Base-by-base conservation (phyloP, 2,888 invertebrate genomes). In the Philopedon plagiatum region DNA sequence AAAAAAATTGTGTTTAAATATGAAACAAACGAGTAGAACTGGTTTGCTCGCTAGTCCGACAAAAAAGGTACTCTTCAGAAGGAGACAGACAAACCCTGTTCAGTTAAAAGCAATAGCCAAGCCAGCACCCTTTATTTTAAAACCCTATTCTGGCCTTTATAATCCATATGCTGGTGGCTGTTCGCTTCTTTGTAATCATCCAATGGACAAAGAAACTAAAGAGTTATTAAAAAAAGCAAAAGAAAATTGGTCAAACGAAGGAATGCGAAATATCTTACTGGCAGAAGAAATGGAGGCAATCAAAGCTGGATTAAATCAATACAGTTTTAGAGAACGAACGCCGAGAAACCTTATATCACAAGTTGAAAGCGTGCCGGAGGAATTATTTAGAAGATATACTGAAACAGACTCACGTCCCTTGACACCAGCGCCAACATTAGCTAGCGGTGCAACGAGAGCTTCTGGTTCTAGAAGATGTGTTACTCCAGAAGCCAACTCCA, bases 161-260 rank as follows among this genome's bases (percentile, higher is more conserved):
- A 95, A 95, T 85, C 95, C 95, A 0, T 95, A 92, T 84, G 90
- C 93, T 0, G 89, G 91, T 74, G 91, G 91, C 5, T 95, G 95
- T 82, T 95, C 95, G 0, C 91, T 95, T 5, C 87, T 95, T 7
- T 95, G 95, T 86, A 95, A 95, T 83, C 95, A 95, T 84, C 95
- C 95, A 0, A 92, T 93, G 0, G 93, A 94, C 69, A 88, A 86
- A 18, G 92, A 91, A 56, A 91, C 92, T 0, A 92, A 90, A 82
- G 90, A 93, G 80, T 89, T 91, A 58, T 90, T 94, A 1, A 91
- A 89, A 81, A 88, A 90, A 70, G 91, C 91, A 1, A 94, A 93
- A 83, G 91, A 92, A 68, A 88, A 90, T 66, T 90, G 92, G 91
- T 93, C 91, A 11, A 86, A 64, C 21, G 61, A 73, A 18, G 65